These are phyloP conservation scores for Trichechus manatus DNA, from an alignment of 2,113 vertebrate genomes.

Conservation along the genomic window DNA sequence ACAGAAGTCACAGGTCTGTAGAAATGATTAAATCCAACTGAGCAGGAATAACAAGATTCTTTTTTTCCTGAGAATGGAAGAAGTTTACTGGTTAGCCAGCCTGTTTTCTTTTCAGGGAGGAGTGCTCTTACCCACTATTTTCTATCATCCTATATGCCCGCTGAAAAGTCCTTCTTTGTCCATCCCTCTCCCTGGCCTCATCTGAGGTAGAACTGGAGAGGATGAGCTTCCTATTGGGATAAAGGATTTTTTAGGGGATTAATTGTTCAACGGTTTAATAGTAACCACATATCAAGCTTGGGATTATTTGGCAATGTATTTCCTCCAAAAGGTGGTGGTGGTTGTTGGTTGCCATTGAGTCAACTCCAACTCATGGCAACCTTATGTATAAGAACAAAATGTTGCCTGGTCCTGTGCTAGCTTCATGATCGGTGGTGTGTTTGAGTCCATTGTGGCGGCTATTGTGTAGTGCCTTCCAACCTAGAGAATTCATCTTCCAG, in stretches of 20 bases:
- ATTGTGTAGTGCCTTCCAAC: too few species aligned
- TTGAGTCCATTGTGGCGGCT: neutral
- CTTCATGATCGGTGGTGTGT: neutral
- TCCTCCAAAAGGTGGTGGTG: neutral
- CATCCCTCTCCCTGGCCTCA: neutral
- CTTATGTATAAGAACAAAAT: neutral
- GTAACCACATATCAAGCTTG: neutral
- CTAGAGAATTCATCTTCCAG: neutral
- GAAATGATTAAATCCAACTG: neutral
- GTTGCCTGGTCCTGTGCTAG: neutral
- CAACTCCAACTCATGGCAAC: neutral
- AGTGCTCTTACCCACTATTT: neutral
- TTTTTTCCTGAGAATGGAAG: neutral
- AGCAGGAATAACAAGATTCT: neutral
- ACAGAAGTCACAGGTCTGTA: neutral
- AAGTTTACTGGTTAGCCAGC: neutral
- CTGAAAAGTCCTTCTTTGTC: neutral
- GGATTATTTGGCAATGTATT: neutral
- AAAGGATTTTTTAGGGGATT: neutral
- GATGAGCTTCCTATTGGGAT: neutral
- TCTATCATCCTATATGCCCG: neutral
- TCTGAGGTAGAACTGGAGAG: neutral
- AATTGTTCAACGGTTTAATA: neutral
- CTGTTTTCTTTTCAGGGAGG: neutral
- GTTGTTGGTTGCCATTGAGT: neutral